These are phyloP conservation scores for Gavia stellata DNA, from an alignment of 2,113 vertebrate species.

Conservation along the genomic window DNA sequence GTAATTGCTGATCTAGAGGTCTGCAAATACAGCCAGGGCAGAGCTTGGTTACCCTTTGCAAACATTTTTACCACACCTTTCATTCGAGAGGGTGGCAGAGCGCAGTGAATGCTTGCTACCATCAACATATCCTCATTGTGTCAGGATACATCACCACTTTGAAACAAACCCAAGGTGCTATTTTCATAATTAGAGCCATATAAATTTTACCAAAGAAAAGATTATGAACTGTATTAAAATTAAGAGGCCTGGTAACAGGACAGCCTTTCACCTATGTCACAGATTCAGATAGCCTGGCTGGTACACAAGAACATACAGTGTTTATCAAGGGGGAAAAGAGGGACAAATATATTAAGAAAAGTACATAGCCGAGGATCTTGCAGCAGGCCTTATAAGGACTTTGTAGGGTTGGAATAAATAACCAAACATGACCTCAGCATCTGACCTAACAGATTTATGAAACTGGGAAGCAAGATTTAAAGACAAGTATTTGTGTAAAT, in stretches of 20 bases:
- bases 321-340: background rate
- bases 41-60: background rate
- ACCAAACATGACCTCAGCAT: constrained; percentile 20
- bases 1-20: background rate
- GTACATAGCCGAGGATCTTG: background rate
- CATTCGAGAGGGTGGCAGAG: background rate
- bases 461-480: background rate
- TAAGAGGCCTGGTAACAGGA: background rate
- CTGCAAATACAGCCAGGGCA: background rate
- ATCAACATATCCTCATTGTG: background rate
- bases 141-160: background rate
- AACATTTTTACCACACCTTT: background rate
- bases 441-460: background rate
- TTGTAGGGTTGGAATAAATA: background rate
- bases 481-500: background rate
- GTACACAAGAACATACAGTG: background rate
- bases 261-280: background rate
- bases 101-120: background rate
- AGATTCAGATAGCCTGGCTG: background rate
- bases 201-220: background rate
- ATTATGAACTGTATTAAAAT: background rate
- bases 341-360: background rate
- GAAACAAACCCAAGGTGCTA: background rate
- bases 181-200: background rate
- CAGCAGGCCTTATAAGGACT: background rate